Percentiles rank a stretch among this genome's conserved stretches.
These are phyloP conservation scores for Chrysomallon squamiferum DNA, from an alignment of 1,140 invertebrate species.

Conservation along the genomic window DNA sequence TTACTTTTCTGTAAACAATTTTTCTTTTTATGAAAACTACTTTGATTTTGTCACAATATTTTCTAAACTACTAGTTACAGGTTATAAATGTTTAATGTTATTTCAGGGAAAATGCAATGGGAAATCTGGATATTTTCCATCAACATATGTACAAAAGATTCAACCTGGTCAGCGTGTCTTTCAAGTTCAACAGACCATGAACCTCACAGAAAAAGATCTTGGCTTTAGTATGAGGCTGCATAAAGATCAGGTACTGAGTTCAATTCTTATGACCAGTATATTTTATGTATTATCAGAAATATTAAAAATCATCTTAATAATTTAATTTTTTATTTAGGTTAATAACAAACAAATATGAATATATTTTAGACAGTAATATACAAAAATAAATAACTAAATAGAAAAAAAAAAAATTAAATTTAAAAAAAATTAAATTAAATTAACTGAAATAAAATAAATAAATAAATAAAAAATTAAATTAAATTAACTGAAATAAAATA, in stretches of 20 bases:
- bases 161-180: constrained; percentile 87
- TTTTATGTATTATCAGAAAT: too few relatives aligned
- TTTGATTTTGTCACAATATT: too few relatives aligned
- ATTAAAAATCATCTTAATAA: too few relatives aligned
- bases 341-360: too few relatives aligned
- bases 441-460: too few relatives aligned
- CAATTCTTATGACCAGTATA: too few relatives aligned
- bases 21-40: too few relatives aligned
- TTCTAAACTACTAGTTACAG: too few relatives aligned
- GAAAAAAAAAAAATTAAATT: background rate
- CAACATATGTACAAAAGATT: constrained; percentile 89
- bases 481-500: background rate
- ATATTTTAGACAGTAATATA: too few relatives aligned
- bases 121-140: constrained; percentile 90
- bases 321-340: too few relatives aligned
- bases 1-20: too few relatives aligned
- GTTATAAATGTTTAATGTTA: too few relatives aligned
- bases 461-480: background rate
- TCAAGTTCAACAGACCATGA: constrained; percentile 79
- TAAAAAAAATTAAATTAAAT: background rate
- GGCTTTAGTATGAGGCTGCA: constrained; percentile 69
- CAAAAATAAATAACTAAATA: background rate
- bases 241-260: constrained; percentile 72
- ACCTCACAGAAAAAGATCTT: constrained; percentile 71
- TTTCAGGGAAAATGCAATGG: constrained; percentile 89